These are phyloP conservation scores for Etheostoma nigrum DNA, from an alignment of 2,797 vertebrate genomes.

Conservation along the genomic window DNA sequence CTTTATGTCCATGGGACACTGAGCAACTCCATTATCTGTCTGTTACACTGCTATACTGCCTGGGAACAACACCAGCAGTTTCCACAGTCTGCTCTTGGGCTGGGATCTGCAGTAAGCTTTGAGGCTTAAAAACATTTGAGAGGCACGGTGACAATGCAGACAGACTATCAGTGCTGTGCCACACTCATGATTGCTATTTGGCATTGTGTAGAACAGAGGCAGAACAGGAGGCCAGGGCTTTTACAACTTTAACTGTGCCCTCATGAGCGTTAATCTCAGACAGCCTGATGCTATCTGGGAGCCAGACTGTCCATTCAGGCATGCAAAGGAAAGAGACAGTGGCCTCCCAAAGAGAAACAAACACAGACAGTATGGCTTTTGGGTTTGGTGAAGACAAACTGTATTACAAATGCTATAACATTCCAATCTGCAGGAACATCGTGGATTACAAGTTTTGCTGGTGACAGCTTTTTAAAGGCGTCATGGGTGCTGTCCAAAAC, in stretches of 20 bases:
- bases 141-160: constrained; percentile 76
- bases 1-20: constrained; percentile 31
- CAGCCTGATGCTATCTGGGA: constrained; percentile 82
- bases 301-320: constrained; percentile 71
- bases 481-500: constrained; percentile 9
- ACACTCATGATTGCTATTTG: constrained; percentile 58
- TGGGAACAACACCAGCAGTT: constrained; percentile 59
- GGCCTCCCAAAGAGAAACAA: constrained; percentile 61
- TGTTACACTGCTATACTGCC: constrained; percentile 62
- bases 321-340: constrained; percentile 66
- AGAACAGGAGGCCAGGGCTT: constrained; percentile 57
- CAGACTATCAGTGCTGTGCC: constrained; percentile 70
- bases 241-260: constrained; percentile 77
- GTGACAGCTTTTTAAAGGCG: constrained; percentile 32
- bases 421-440: constrained; percentile 19
- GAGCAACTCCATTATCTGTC: constrained; percentile 63
- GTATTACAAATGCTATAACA: constrained; percentile 48
- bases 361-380: constrained; percentile 36
- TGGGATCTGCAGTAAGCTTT: constrained; percentile 69
- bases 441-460: constrained; percentile 32
- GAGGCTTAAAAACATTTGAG: constrained; percentile 61
- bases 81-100: constrained; percentile 35
- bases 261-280: constrained; percentile 76
- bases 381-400: constrained; percentile 39
- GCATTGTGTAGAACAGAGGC: constrained; percentile 59